Evolutionary conservation across 64 coral and sea anemone genomes (phyloP).

Genomic region (Stylophora pistillata): DNA sequence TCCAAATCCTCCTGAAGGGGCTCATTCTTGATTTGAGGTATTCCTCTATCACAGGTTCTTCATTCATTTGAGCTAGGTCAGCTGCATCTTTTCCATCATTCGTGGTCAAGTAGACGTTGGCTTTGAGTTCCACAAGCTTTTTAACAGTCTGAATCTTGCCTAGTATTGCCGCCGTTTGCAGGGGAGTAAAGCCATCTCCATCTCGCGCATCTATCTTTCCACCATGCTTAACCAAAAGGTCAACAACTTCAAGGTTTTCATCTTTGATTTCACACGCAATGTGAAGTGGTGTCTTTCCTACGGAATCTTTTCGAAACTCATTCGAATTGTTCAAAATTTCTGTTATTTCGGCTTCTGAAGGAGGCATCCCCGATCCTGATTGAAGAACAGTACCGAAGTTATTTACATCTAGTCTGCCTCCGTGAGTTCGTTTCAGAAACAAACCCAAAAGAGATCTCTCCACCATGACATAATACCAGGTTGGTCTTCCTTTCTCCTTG

Average conservation of each 20-base stretch:
- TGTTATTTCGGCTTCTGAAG: neutral
- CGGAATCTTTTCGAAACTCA: neutral
- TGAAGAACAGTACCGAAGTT: neutral
- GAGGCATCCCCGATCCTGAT: conserved; percentile 1
- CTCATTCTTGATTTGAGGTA: neutral
- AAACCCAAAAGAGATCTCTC: conserved; percentile 2
- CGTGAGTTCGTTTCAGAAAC: neutral
- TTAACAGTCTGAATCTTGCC: conserved; percentile 1
- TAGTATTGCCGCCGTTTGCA: conserved; percentile 21
- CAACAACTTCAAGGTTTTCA: neutral
- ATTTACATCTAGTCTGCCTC: neutral
- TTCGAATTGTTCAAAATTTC: neutral
- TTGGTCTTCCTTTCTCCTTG: neutral
- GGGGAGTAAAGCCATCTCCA: conserved; percentile 4
- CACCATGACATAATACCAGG: conserved; percentile 1
- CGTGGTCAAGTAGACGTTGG: conserved; percentile 13
- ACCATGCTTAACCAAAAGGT: neutral
- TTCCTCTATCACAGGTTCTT: neutral
- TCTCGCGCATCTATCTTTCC: conserved; percentile 6
- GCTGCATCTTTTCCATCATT: conserved; percentile 10
- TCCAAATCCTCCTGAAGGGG: neutral
- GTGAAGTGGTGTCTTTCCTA: neutral
- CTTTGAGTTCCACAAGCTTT: conserved; percentile 10
- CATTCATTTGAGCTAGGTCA: neutral
- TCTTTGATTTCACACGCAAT: neutral